These are phyloP conservation scores for Laodelphax striatellus DNA, from an alignment of 1,140 invertebrate genomes.

Conservation along the genomic window DNA sequence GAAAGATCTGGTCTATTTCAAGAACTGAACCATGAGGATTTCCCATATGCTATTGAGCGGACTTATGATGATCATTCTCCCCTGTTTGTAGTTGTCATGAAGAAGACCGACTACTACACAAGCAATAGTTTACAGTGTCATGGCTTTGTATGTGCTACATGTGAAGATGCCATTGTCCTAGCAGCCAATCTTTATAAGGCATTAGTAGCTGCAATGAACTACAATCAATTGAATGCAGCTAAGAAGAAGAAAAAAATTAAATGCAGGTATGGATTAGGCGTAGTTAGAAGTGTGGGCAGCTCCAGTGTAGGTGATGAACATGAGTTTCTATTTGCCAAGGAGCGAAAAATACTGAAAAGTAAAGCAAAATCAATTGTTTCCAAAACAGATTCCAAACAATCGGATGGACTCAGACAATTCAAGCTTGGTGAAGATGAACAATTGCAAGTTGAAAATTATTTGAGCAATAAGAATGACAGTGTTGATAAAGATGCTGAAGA, in stretches of 20 bases:
- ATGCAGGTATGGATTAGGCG: constrained; percentile 15
- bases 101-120: constrained; percentile 50
- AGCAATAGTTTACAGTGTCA: constrained; percentile 71
- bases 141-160: constrained; percentile 74
- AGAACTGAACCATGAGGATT: constrained; percentile 25
- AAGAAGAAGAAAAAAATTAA: constrained; percentile 35
- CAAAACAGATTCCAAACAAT: not conserved
- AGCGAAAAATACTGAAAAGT: not conserved
- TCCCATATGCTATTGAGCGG: constrained; percentile 24
- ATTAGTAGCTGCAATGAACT: constrained; percentile 61
- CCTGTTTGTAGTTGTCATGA: constrained; percentile 82
- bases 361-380: not conserved
- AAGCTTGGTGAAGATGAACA: not conserved
- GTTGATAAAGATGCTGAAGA: not conserved
- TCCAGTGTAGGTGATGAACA: constrained; percentile 7
- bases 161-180: constrained; percentile 81
- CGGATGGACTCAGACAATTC: not conserved
- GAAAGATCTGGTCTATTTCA: constrained; percentile 54
- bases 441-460: not conserved
- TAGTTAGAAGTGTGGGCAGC: constrained; percentile 7
- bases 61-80: constrained; percentile 52
- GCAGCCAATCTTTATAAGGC: constrained; percentile 81
- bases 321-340: not conserved
- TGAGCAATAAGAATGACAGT: not conserved
- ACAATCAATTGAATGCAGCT: constrained; percentile 35